Evolutionary conservation across 2,888 invertebrate species (phyloP), one percentile per base, ranked within the genome.

Genomic region (Cryptocephalus primarius): DNA sequence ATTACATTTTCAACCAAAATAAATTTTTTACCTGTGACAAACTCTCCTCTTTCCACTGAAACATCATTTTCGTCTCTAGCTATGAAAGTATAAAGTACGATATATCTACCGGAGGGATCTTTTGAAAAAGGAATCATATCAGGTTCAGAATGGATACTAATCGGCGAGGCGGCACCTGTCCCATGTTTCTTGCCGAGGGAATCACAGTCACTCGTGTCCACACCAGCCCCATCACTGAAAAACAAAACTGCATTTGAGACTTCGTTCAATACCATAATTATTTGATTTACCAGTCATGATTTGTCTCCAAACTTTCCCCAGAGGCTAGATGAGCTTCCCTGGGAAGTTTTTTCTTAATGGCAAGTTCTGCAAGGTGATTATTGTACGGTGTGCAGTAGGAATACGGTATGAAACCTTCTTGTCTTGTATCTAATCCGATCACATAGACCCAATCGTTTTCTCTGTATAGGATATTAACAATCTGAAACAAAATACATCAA

Each of bases 381-480:
- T 77, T 85, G 60, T 79, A 90, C 0, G 91, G 90, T 0, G 91
- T 88, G 65, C 92, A 92, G 67, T 93, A 94, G 0, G 91, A 90
- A 66, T 90, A 88, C 1, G 95, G 95, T 59, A 95, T 92, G 63
- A 94, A 95, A 0, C 95, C 95, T 69, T 95, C 93, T 63, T 88
- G 82, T 44, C 90, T 76, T 12, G 89, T 87, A 59, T 90, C 90
- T 41, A 89, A 85, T 2, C 89, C 85, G 64, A 94, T 90, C 1
- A 95, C 93, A 71, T 95, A 95, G 8, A 93, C 92, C 95, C 95
- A 95, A 70, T 95, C 94, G 65, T 94, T 93, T 69, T 95, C 95
- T 56, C 92, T 78, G 69, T 95, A 95, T 51, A 95, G 72, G 51
- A 94, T 85, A 72, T 92, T 91, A n/a, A 94, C 93, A 63, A 91